These are phyloP conservation scores for Neosalanx taihuensis DNA, from an alignment of 2,797 vertebrate genomes.

Conservation along the genomic window DNA sequence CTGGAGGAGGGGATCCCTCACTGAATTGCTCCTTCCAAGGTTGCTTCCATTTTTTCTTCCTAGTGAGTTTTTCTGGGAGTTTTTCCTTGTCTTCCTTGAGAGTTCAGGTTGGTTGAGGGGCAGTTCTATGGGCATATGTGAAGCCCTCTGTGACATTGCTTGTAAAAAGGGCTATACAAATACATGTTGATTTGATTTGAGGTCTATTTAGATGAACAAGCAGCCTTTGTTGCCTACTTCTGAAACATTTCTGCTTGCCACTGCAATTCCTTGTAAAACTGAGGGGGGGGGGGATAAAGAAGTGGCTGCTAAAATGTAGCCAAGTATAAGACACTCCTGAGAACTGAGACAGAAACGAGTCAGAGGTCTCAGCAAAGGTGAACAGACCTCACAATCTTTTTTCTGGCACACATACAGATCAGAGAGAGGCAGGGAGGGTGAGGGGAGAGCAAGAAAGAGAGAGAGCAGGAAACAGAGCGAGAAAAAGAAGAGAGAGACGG, in stretches of 20 bases:
- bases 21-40: no score
- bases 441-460: background rate
- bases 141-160: no score
- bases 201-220: slow-evolving; percentile 61
- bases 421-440: slow-evolving; percentile 13
- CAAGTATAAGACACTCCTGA: slow-evolving; percentile 54
- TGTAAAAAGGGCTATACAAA: no score
- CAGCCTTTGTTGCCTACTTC: slow-evolving; percentile 53
- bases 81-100: no score
- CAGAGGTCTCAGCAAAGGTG: slow-evolving; percentile 27
- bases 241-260: slow-evolving; percentile 56
- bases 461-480: background rate
- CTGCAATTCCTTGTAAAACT: slow-evolving; percentile 48
- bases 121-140: no score
- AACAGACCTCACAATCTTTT: slow-evolving; percentile 2
- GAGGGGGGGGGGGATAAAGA: slow-evolving; percentile 5
- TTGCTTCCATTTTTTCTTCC: no score
- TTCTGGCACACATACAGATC: background rate
- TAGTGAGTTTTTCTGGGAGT: no score
- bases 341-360: slow-evolving; percentile 42
- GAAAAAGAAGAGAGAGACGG: background rate
- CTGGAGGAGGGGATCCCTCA: no score
- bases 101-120: no score
- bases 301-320: slow-evolving; percentile 50
- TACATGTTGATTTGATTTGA: no score